These are phyloP conservation scores for Megalopta genalis DNA, from an alignment of 1,140 invertebrate genomes.

Conservation along the genomic window DNA sequence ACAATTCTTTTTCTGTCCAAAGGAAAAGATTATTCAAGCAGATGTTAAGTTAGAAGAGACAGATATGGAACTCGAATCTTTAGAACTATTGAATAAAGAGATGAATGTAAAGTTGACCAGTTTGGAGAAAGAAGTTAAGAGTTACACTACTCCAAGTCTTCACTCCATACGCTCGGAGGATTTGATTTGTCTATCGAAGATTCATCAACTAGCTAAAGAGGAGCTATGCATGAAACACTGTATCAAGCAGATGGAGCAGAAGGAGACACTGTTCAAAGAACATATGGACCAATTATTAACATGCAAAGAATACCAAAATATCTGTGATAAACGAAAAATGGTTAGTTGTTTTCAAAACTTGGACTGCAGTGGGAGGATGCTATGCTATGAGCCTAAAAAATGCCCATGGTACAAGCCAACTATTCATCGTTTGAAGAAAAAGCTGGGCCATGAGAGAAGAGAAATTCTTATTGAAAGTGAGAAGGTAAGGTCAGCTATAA, in stretches of 20 bases:
- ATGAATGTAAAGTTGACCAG: conserved; percentile 56
- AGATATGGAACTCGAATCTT: conserved; percentile 66
- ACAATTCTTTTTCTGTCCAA: not conserved
- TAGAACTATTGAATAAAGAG: conserved; percentile 67
- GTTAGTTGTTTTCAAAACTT: conserved; percentile 22
- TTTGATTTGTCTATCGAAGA: conserved; percentile 66
- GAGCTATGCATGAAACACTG: conserved; percentile 67
- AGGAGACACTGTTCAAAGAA: conserved; percentile 62
- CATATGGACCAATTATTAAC: conserved; percentile 64
- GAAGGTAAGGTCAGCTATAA: not conserved
- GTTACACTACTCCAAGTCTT: conserved; percentile 58
- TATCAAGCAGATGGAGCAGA: conserved; percentile 69
- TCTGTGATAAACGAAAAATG: conserved; percentile 18
- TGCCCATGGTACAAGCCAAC: conserved; percentile 14
- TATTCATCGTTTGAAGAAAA: conserved; percentile 33
- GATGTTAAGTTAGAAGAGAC: conserved; percentile 72
- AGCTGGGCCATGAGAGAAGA: conserved; percentile 16
- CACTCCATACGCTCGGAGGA: conserved; percentile 72
- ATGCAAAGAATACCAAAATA: conserved; percentile 48
- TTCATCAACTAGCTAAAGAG: conserved; percentile 69
- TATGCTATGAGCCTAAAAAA: conserved; percentile 21
- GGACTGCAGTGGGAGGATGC: conserved; percentile 21
- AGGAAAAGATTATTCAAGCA: conserved; percentile 75
- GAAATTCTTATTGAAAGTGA: conserved; percentile 15
- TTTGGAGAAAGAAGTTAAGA: conserved; percentile 62